These are phyloP conservation scores for Drosophila kepulauana DNA, from an alignment of 1,140 invertebrate species.

Conservation along the genomic window DNA sequence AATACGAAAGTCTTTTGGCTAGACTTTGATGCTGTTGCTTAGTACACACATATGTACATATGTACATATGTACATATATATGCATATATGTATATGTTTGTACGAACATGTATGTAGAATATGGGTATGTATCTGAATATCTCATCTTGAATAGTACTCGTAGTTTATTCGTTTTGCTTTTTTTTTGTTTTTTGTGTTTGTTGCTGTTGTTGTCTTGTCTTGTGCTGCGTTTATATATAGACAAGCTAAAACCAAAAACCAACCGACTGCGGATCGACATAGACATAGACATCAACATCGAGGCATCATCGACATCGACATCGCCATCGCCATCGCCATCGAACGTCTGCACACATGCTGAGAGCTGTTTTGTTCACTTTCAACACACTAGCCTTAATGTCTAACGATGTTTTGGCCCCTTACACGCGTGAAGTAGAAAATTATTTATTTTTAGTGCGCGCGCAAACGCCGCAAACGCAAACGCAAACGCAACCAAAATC, in stretches of 20 bases:
- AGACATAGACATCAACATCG: slow-evolving; percentile 25
- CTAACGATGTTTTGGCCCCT: slow-evolving; percentile 61
- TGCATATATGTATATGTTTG: slow-evolving; percentile 8
- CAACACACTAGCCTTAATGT: slow-evolving; percentile 57
- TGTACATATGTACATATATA: slow-evolving; percentile 9
- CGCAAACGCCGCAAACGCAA: background rate
- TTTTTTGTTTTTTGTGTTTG: too few relatives aligned
- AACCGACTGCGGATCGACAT: slow-evolving; percentile 53
- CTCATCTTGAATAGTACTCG: slow-evolving; percentile 51
- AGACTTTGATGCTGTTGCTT: slow-evolving; percentile 17
- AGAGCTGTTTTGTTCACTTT: slow-evolving; percentile 54
- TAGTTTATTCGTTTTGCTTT: slow-evolving; percentile 26
- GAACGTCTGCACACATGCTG: slow-evolving; percentile 56
- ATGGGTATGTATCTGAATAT: slow-evolving; percentile 41
- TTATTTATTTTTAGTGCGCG: slow-evolving; percentile 59
- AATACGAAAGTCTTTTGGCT: slow-evolving; percentile 44
- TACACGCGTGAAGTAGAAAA: slow-evolving; percentile 57
- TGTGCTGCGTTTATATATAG: slow-evolving; percentile 55
- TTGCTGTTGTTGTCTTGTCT: slow-evolving; percentile 21
- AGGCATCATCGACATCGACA: slow-evolving; percentile 15
- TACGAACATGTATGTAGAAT: slow-evolving; percentile 31
- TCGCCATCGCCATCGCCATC: slow-evolving; percentile 16
- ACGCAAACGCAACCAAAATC: slow-evolving; percentile 30
- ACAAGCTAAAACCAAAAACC: slow-evolving; percentile 21
- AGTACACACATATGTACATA: slow-evolving; percentile 7